Percentiles rank a stretch among this genome's conserved stretches.
phyloP scores from a whole-genome alignment of 2,113 vertebrate genomes.

The Lophura nycthemera region DNA sequence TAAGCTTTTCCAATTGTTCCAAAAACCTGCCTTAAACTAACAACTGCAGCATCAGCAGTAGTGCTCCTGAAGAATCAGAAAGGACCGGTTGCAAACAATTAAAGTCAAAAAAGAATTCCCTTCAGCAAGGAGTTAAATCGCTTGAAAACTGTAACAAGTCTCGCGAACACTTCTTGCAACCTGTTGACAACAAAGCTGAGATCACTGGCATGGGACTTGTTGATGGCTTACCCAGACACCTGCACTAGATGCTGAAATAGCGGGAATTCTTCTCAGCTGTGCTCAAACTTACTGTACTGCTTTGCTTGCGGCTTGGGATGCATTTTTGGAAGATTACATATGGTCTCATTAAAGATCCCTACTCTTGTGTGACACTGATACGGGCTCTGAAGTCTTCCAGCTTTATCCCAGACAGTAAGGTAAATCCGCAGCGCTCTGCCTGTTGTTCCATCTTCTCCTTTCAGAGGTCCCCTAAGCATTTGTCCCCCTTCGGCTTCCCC shows the following conservation, averaged over 20 bases:
- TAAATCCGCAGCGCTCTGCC: constrained; percentile 26
- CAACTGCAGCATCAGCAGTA: background rate
- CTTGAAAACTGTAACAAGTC: constrained; percentile 22
- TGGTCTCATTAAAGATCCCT: constrained; percentile 64
- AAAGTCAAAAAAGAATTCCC: background rate
- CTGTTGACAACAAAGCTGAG: constrained; percentile 61
- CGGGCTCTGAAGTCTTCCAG: background rate
- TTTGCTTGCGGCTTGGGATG: constrained; percentile 59
- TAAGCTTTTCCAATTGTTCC: constrained; percentile 1
- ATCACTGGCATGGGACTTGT: constrained; percentile 52
- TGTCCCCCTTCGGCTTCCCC: background rate
- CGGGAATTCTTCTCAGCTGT: constrained; percentile 49
- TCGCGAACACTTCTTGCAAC: background rate
- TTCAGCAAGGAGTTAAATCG: background rate
- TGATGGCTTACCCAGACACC: constrained; percentile 77
- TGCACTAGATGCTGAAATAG: constrained; percentile 65
- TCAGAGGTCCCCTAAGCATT: background rate
- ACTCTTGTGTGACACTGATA: constrained; percentile 26
- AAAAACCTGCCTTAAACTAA: background rate
- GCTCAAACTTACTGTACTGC: constrained; percentile 51
- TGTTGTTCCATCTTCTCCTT: constrained; percentile 24
- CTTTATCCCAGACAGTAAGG: background rate
- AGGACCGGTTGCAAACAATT: background rate
- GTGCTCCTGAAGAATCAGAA: background rate
- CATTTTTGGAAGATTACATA: constrained; percentile 81